Percentiles rank a stretch among this genome's conserved stretches.
Evolutionary conservation across 2,113 vertebrate species (phyloP).

Genomic region (Grus americana): DNA sequence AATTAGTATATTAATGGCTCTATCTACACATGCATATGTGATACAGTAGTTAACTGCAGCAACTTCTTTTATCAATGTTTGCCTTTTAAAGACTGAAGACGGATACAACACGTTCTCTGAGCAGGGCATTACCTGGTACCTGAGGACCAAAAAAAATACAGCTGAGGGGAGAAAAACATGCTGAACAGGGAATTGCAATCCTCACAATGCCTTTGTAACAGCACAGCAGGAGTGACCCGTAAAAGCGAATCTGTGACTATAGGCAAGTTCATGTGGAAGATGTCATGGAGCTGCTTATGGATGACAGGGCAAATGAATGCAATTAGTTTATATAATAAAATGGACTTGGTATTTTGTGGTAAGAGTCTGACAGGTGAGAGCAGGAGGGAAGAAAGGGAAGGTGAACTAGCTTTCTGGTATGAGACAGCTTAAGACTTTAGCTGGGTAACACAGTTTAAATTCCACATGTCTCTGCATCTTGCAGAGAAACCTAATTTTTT

Average conservation of each 20-base stretch:
- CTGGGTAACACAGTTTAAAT: not conserved
- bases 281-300: not conserved
- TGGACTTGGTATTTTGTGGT: not conserved
- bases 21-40: accelerated
- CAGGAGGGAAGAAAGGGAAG: not conserved
- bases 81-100: not conserved
- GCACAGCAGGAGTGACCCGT: not conserved
- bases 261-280: not conserved
- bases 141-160: not conserved
- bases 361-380: not conserved
- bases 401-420: not conserved
- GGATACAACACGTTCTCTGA: not conserved
- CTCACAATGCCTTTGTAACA: not conserved
- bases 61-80: not conserved
- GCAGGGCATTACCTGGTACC: not conserved
- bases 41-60: not conserved
- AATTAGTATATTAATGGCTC: accelerated
- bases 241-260: not conserved
- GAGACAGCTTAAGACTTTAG: not conserved
- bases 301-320: not conserved
- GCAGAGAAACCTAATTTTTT: slow-evolving; percentile 57
- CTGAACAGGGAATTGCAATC: not conserved
- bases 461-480: slow-evolving; percentile 30
- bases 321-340: not conserved
- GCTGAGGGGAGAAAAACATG: not conserved